These are phyloP conservation scores for Eudemis profundana DNA, from an alignment of 2,888 invertebrate species.

Conservation along the genomic window DNA sequence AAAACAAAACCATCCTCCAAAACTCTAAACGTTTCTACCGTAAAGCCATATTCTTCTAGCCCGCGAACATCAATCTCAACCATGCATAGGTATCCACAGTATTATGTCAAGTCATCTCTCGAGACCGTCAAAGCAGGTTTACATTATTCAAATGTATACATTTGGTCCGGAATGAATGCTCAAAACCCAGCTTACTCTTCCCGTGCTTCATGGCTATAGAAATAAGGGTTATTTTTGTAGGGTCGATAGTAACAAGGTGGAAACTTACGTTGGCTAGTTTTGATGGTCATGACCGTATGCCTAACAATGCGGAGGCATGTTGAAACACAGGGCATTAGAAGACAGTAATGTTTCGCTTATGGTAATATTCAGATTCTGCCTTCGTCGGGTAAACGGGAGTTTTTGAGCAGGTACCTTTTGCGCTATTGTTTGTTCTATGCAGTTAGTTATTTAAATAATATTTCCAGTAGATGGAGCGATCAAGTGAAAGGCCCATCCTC, in stretches of 20 bases:
- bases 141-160: constrained; percentile 81
- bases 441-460: too few relatives aligned
- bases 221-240: constrained; percentile 52
- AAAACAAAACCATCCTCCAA: too few relatives aligned
- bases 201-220: constrained; percentile 39
- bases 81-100: constrained; percentile 58
- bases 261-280: constrained; percentile 49
- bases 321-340: constrained; percentile 69
- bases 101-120: constrained; percentile 81
- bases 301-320: constrained; percentile 69
- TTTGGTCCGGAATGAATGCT: constrained; percentile 56
- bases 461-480: too few relatives aligned
- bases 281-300: constrained; percentile 60
- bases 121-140: constrained; percentile 73
- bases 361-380: constrained; percentile 58
- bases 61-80: constrained; percentile 59
- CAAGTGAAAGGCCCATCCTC: too few relatives aligned
- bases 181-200: constrained; percentile 45
- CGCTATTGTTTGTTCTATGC: too few relatives aligned
- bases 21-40: too few relatives aligned
- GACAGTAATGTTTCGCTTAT: constrained; percentile 65
- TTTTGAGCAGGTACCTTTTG: constrained; percentile 28
- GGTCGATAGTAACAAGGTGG: constrained; percentile 34
- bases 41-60: constrained; percentile 49
- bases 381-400: constrained; percentile 47